Percentiles rank a stretch among this genome's conserved stretches.
Conservation (phyloP, 1,140 invertebrate species). For the Melanaphis sacchari region DNA sequence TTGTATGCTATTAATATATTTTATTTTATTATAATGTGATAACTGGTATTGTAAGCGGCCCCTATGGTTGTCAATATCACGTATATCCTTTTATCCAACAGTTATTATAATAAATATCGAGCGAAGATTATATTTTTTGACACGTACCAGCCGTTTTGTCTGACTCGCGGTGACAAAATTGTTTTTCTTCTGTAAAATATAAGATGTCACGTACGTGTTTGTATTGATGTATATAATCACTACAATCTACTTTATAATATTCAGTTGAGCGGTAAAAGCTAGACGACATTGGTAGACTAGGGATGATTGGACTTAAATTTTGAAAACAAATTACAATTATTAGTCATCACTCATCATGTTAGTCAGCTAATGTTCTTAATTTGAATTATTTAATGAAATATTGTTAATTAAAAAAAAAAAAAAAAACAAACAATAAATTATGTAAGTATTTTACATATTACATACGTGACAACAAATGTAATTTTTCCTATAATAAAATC, state of each 20-base stretch:
- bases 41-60: accelerated
- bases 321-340: not conserved
- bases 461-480: too few relatives aligned
- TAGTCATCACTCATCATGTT: accelerated
- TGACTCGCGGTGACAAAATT: not conserved
- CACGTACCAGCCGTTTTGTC: not conserved
- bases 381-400: not conserved
- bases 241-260: not conserved
- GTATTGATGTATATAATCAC: not conserved
- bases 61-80: not conserved
- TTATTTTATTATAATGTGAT: not conserved
- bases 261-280: not conserved
- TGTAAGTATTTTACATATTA: too few relatives aligned
- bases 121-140: not conserved
- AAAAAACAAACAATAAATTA: too few relatives aligned
- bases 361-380: not conserved
- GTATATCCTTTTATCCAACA: not conserved
- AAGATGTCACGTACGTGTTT: not conserved
- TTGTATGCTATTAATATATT: too few relatives aligned
- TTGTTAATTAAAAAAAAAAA: too few relatives aligned
- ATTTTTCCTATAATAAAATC: too few relatives aligned
- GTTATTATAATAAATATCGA: not conserved
- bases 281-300: too few relatives aligned
- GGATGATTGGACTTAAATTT: not conserved
- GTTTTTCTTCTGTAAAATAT: not conserved